Evolutionary conservation across 2,113 vertebrate species (phyloP).

Genomic region (Odontophorus gujanensis): DNA sequence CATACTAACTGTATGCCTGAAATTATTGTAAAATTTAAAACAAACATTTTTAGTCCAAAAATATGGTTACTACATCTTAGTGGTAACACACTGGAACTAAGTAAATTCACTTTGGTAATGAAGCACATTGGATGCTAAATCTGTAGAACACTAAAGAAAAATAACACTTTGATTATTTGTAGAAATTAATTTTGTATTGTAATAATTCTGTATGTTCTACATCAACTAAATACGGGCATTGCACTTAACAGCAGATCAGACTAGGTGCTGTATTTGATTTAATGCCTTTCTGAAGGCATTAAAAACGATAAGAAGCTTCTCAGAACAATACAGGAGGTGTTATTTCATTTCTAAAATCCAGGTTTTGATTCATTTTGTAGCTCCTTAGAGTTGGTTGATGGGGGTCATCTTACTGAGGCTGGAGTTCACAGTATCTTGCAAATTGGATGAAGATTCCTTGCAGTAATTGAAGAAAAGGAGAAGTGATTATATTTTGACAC

Average conservation of each 20-base stretch:
- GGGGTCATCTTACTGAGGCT: not conserved
- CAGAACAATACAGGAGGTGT: not conserved
- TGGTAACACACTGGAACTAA: not conserved
- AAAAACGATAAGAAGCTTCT: not conserved
- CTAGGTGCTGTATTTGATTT: not conserved
- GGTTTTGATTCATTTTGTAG: not conserved
- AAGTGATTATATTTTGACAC: not conserved
- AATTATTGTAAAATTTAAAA: not conserved
- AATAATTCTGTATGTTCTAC: not conserved
- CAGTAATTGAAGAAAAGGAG: not conserved
- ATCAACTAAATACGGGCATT: not conserved
- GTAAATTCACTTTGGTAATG: not conserved
- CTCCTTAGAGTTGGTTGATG: not conserved
- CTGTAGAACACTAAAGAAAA: not conserved
- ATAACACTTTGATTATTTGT: not conserved
- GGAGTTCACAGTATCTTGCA: not conserved
- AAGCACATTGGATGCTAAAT: rapidly evolving
- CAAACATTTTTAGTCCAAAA: not conserved
- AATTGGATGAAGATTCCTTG: not conserved
- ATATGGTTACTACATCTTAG: not conserved
- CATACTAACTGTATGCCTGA: not conserved
- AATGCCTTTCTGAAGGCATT: not conserved
- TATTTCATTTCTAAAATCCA: not conserved
- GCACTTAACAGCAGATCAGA: not conserved
- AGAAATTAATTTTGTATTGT: not conserved